Evolutionary conservation across 2,113 vertebrate genomes (phyloP).

Genomic region (Dendropsophus ebraccatus): DNA sequence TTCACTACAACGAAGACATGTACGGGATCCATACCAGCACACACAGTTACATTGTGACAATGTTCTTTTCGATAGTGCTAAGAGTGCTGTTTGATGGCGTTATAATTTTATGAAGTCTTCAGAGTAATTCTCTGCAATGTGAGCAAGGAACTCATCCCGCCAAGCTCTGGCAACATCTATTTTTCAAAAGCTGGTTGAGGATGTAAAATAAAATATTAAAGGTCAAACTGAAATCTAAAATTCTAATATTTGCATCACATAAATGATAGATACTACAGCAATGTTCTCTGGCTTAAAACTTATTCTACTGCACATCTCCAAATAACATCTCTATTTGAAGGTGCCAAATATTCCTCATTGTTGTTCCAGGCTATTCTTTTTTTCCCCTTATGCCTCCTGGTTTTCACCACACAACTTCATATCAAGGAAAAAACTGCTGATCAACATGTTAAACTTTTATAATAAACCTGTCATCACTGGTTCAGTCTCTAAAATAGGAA

Average conservation of each 20-base stretch:
- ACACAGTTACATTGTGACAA: neutral
- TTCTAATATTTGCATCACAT: slow-evolving; percentile 45
- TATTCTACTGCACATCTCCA: neutral
- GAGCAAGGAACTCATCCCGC: slow-evolving; percentile 24
- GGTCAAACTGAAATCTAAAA: slow-evolving; percentile 37
- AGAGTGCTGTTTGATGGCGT: slow-evolving; percentile 20
- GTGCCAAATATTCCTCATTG: neutral
- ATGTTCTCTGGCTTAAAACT: neutral
- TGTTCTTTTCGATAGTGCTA: neutral
- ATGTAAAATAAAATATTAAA: slow-evolving; percentile 51
- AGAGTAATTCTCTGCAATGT: slow-evolving; percentile 28
- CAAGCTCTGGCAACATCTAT: slow-evolving; percentile 26
- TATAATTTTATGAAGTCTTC: slow-evolving; percentile 44
- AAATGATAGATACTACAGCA: slow-evolving; percentile 31
- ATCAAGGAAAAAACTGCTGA: slow-evolving; percentile 60
- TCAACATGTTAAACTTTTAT: slow-evolving; percentile 65
- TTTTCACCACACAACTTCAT: slow-evolving; percentile 51
- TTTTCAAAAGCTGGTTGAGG: slow-evolving; percentile 44
- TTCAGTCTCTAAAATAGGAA: slow-evolving; percentile 64
- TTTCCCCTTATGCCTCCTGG: slow-evolving; percentile 35
- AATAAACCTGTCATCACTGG: slow-evolving; percentile 70
- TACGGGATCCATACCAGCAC: neutral
- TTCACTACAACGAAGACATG: neutral
- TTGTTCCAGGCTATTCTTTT: slow-evolving; percentile 56
- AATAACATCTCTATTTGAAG: slow-evolving; percentile 35